Evolutionary conservation across 2,797 vertebrate species (phyloP), one percentile per base, ranked within the genome.

Genomic region (Clarias pachynema): DNA sequence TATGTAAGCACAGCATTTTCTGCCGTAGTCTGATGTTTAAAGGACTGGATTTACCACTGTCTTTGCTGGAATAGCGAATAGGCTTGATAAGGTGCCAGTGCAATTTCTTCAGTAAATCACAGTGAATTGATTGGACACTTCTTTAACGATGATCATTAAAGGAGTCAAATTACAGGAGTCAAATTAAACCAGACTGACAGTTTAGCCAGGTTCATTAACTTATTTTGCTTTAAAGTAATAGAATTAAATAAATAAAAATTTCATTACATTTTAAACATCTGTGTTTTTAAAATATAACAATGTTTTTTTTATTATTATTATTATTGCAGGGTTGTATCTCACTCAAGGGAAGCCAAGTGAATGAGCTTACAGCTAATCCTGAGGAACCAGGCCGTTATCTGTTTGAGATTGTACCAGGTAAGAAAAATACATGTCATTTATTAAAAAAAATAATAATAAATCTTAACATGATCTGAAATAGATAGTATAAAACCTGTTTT

Each of bases 331-430:
- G 97, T 86, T 96, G 95, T 88, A 97, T 99, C 89, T 94, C 95
- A 56, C 95, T 99, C 29, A 97, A 96, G 91, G 97, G 97, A 59
- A 96, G 94, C 86, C 96, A 96, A 86, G 97, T 99, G 89, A 97
- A 96, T 0, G 97, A 98, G 89, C 92, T 97, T 70, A 93, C 95
- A 72, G 95, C 96, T 62, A 97, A 96, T 89, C 95, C 96, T 0
- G 97, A 99, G 7, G 97, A 98, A 86, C 94, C 95, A 40, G 96
- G 96, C n/a, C 96, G 96, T 91, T 96, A 98, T 88, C 95, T 98
- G 5, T 98, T 99, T 92, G 97, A 98, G 92, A 98, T 98, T 81
- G 90, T 94, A 24, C 93, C 97, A 96, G 97, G 97, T 98, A 94
- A 93, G 95, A 18, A 77, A 31, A 14, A 60, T 10, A 60, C 37